Evolutionary conservation across 2,888 invertebrate genomes (phyloP), one percentile per base, ranked within the genome.

Genomic region (Drosophila multiciliata): DNA sequence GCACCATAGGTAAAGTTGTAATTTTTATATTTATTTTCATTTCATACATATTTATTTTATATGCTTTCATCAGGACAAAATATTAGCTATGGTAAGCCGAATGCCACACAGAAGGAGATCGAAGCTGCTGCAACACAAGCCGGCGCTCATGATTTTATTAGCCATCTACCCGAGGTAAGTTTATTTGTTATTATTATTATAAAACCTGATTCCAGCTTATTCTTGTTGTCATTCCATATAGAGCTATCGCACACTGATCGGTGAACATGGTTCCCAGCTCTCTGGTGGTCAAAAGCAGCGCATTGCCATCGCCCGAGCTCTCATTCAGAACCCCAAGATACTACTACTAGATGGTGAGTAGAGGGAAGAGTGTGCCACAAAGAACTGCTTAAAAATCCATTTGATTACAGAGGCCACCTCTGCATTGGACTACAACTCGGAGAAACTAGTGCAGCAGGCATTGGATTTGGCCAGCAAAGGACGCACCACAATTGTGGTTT

Each of bases 231-330:
- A 29, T 20, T 38, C 45, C 42, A 52, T 80, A 8, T 84, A 96
- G 96, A 95, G 96, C 53, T 97, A 97, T 92, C 95, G 96, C 71
- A 97, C 97, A 11, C 92, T 95, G 86, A 96, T 97, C 23, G 97
- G 97, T 0, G 97, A 97, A 85, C 94, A 96, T 65, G 97, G 97
- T 0, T 96, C 96, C 0, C 97, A 97, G 80, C 92, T 97, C 0
- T 96, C 96, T 0, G 97, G 97, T 2, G 97, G 97, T 0, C 97
- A 97, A 91, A 97, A 97, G 83, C 97, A 97, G 90, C 94, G 97
- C 50, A 96, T 97, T 71, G 97, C 97, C 32, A 97, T 98, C 72
- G 97, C 97, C 0, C 94, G 97, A 48, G 97, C 97, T 0, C 93
- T 98, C 33, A 96, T 97, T 26, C 94, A 96, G 75, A 94, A 95